A percentile compares a stretch with the other conserved stretches of the same genome.
Conservation (phyloP, 2,113 vertebrate species). For the Ciconia maguari region DNA sequence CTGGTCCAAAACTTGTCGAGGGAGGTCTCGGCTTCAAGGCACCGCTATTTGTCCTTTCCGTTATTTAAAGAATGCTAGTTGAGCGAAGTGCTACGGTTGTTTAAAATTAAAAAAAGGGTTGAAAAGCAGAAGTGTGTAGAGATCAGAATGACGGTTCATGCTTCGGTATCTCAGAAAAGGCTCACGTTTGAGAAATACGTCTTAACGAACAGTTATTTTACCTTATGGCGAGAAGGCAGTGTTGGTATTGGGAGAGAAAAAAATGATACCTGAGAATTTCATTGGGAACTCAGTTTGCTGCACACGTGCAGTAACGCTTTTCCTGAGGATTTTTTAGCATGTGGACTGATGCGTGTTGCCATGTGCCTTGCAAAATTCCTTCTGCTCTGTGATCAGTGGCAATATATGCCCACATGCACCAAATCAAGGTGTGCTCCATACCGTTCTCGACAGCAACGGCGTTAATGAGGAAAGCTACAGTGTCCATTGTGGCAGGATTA, state of each 20-base stretch:
- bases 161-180: background rate
- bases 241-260: background rate
- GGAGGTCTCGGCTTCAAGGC: background rate
- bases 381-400: background rate
- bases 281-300: background rate
- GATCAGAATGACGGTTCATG: background rate
- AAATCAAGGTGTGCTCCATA: background rate
- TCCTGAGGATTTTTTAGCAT: conserved; percentile 29
- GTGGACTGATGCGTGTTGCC: conserved; percentile 21
- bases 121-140: background rate
- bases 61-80: background rate
- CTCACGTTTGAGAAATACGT: background rate
- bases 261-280: background rate
- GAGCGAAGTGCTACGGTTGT: background rate
- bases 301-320: background rate
- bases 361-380: conserved; percentile 34
- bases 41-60: background rate
- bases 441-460: background rate
- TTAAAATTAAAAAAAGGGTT: too few relatives aligned
- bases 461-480: background rate
- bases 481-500: background rate
- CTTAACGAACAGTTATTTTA: background rate
- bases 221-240: background rate
- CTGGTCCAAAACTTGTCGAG: conserved; percentile 63
- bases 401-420: background rate